phyloP scores from a whole-genome alignment of 2,797 vertebrate genomes.

The Muscicapa striata region DNA sequence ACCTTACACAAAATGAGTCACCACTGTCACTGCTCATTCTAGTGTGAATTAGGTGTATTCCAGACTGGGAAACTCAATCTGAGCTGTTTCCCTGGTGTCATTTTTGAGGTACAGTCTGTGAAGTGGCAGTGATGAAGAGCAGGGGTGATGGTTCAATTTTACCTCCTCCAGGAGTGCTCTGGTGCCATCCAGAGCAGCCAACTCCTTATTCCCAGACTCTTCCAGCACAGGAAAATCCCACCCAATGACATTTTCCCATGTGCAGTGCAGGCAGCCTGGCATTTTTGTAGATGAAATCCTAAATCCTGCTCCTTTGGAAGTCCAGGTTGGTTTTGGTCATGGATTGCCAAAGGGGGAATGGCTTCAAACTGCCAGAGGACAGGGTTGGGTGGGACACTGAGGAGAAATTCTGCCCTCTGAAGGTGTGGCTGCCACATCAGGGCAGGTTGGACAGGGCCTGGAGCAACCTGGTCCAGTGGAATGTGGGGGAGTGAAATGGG shows the following conservation, averaged over 20 bases:
- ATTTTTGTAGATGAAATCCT: neutral
- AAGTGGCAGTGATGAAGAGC: neutral
- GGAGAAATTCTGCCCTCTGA: neutral
- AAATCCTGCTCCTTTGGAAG: neutral
- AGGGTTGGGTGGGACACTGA: accelerated
- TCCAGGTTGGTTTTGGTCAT: neutral
- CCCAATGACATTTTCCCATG: neutral
- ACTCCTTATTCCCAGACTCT: neutral
- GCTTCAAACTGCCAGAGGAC: accelerated
- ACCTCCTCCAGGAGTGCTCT: neutral
- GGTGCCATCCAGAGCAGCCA: neutral
- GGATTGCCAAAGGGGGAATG: neutral
- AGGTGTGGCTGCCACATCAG: neutral
- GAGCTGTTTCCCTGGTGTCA: neutral
- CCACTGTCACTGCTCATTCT: neutral
- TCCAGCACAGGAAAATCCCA: neutral
- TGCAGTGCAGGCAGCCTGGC: neutral
- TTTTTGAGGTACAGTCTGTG: neutral
- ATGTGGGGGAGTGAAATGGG: accelerated
- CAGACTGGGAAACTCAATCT: neutral
- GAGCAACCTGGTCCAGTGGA: neutral
- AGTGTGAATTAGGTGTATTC: neutral
- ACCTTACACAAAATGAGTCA: neutral
- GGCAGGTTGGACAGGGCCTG: neutral
- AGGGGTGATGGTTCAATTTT: neutral